phyloP scores from a whole-genome alignment of 2,888 invertebrate genomes.

The Lasiommata megera region DNA sequence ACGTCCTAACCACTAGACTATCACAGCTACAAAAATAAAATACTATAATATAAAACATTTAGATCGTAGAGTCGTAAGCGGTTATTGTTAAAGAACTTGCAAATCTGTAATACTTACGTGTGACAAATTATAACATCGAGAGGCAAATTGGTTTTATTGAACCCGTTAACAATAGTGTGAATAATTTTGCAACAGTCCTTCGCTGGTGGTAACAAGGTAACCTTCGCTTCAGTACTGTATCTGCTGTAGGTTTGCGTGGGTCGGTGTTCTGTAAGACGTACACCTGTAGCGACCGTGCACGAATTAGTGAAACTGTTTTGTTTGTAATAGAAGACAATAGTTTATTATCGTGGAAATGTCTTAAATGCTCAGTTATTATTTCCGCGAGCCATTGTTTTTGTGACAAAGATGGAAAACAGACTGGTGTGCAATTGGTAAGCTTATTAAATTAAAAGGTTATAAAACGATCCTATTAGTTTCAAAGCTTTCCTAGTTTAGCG shows the following conservation, averaged over 20 bases:
- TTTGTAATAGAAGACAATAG: neutral
- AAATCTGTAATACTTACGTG: neutral
- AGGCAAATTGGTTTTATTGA: constrained; percentile 16
- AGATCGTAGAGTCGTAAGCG: neutral
- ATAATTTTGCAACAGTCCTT: constrained; percentile 47
- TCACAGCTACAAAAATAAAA: too few species aligned
- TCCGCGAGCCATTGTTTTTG: neutral
- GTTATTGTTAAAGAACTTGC: neutral
- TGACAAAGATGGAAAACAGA: neutral
- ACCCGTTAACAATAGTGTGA: constrained; percentile 28
- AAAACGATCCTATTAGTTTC: too few species aligned
- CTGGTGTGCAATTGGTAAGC: neutral
- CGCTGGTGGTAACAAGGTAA: constrained; percentile 37
- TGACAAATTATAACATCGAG: neutral
- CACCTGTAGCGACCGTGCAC: neutral
- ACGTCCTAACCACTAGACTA: too few species aligned
- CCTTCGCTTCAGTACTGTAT: constrained; percentile 55
- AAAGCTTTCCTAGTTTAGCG: too few species aligned
- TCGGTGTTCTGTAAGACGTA: constrained; percentile 42
- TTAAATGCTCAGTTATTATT: neutral
- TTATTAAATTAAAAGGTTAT: too few species aligned
- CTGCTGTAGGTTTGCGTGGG: constrained; percentile 46
- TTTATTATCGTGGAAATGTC: neutral
- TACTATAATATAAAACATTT: too few species aligned
- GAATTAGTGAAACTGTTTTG: neutral